phyloP scores from a whole-genome alignment of 2,113 vertebrate genomes.

The Labeo catla region DNA sequence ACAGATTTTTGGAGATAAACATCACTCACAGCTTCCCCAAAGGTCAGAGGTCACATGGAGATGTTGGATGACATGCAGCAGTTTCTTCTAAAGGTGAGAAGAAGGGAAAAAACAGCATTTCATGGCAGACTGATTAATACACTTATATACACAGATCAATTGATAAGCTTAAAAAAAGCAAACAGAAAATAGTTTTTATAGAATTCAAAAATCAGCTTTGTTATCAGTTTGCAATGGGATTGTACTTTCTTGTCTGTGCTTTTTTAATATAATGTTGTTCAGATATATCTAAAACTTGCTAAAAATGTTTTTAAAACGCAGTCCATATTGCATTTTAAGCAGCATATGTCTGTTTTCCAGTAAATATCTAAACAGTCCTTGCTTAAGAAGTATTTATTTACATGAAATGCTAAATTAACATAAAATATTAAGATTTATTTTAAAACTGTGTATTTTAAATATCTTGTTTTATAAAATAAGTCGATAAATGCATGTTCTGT shows the following conservation, averaged over 20 bases:
- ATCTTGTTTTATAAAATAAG: neutral
- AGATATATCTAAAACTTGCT: neutral
- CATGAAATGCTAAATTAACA: neutral
- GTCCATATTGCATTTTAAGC: neutral
- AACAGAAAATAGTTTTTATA: neutral
- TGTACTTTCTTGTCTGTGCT: neutral
- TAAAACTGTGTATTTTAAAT: neutral
- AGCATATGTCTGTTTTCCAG: neutral
- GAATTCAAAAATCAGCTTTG: too few species aligned
- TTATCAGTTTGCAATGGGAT: neutral
- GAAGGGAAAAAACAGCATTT: neutral
- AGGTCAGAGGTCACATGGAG: conserved; percentile 2
- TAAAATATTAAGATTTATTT: neutral
- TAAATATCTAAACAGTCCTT: neutral
- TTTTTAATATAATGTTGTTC: neutral
- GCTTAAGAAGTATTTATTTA: neutral
- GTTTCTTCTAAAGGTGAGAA: conserved; percentile 26
- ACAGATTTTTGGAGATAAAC: conserved; percentile 22
- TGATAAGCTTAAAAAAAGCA: neutral
- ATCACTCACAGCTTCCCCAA: conserved; percentile 2
- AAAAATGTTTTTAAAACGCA: neutral
- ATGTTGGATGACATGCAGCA: conserved; percentile 28
- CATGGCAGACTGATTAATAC: neutral
- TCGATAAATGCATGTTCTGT: neutral
- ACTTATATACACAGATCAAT: neutral